Evolutionary conservation across 2,113 vertebrate genomes (phyloP).

Genomic region (Aphyosemion australe): DNA sequence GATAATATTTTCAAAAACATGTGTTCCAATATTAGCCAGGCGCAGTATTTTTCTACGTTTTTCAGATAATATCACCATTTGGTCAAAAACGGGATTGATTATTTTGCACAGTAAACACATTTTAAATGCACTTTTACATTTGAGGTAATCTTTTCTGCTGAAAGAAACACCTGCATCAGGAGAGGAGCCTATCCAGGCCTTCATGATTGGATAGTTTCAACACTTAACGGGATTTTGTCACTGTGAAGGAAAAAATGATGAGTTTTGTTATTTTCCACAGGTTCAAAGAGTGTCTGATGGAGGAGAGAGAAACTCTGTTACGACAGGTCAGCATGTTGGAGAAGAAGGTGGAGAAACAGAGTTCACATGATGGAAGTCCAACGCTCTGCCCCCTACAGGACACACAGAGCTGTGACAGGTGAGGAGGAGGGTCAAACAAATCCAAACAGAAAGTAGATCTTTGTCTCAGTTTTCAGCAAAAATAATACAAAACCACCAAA

Average conservation of each 20-base stretch:
- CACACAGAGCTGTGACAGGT: constrained; percentile 27
- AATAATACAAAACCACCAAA: neutral
- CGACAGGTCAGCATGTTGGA: constrained; percentile 67
- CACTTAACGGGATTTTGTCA: neutral
- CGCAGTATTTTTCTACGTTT: no score
- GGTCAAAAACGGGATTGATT: no score
- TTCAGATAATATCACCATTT: no score
- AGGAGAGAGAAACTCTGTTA: constrained; percentile 72
- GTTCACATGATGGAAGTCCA: neutral
- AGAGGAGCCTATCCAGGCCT: neutral
- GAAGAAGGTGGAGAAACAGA: constrained; percentile 46
- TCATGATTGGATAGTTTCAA: neutral
- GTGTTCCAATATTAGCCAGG: no score
- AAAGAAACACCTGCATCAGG: no score
- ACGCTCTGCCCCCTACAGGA: constrained; percentile 33
- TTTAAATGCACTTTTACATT: no score
- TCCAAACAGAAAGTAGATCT: neutral
- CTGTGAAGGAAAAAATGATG: neutral
- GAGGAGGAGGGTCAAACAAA: neutral
- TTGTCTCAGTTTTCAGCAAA: neutral
- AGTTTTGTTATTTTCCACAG: constrained; percentile 30
- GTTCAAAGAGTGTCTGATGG: constrained; percentile 73
- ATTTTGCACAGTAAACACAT: no score
- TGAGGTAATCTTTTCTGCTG: no score
- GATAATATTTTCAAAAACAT: no score